Conservation (phyloP, 2,888 invertebrate genomes). For the Candidula unifasciata region DNA sequence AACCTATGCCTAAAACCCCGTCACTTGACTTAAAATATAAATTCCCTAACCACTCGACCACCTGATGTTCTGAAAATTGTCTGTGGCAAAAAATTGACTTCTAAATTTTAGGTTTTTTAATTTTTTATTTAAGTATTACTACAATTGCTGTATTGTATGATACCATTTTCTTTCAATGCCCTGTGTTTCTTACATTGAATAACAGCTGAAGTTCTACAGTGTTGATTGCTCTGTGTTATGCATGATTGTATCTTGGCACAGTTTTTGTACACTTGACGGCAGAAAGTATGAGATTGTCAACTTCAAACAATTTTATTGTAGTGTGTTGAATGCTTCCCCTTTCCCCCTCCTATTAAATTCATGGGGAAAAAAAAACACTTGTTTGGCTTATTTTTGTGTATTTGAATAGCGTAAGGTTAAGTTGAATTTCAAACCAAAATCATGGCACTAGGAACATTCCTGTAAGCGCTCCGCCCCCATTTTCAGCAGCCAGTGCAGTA, state of each 20-base stretch:
- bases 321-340: conserved; percentile 6
- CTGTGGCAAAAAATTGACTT: no score
- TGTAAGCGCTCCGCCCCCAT: no score
- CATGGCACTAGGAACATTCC: no score
- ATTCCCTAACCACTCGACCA: no score
- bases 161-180: background rate
- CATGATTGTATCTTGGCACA: background rate
- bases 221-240: background rate
- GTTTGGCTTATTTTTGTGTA: background rate
- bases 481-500: no score
- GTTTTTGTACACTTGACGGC: background rate
- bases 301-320: background rate
- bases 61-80: no score
- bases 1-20: no score
- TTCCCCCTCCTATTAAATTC: conserved; percentile 12
- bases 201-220: background rate
- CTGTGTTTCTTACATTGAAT: background rate
- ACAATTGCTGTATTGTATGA: background rate
- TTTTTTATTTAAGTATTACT: no score
- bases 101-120: no score
- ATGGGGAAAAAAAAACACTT: background rate
- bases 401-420: no score
- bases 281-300: background rate
- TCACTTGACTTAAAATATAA: no score
- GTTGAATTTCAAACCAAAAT: no score